Evolutionary conservation across 2,888 invertebrate genomes (phyloP).

Genomic region (Tipula unca): DNA sequence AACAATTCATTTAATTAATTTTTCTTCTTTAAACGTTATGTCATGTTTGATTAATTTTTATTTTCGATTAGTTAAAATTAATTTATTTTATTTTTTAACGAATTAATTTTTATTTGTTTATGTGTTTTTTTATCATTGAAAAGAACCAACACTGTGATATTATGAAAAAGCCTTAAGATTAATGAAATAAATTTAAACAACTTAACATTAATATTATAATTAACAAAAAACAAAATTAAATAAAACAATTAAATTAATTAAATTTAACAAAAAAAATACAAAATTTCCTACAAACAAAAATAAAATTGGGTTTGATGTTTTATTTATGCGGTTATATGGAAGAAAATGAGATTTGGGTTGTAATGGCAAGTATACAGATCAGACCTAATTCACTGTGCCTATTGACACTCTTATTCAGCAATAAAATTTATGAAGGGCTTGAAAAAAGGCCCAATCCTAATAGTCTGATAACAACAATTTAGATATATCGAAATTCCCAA

Average conservation of each 20-base stretch:
- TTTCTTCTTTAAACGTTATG: neutral
- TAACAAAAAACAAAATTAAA: neutral
- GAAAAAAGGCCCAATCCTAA: too few species aligned
- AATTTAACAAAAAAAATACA: neutral
- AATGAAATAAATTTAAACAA: neutral
- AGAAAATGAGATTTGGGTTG: neutral
- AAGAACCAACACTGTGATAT: constrained; percentile 18
- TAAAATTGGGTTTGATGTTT: neutral
- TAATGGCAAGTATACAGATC: neutral
- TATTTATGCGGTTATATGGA: neutral
- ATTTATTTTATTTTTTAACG: neutral
- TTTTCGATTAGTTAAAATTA: neutral
- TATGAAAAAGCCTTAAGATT: constrained; percentile 17
- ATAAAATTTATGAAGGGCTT: too few species aligned
- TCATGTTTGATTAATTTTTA: neutral
- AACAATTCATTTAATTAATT: neutral
- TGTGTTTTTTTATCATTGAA: constrained; percentile 10
- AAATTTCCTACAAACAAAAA: neutral
- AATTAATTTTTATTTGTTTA: constrained; percentile 24
- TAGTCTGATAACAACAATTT: too few species aligned
- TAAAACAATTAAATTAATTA: neutral
- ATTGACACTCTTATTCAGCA: too few species aligned
- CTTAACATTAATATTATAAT: neutral
- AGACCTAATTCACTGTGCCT: too few species aligned
- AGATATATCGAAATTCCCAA: too few species aligned